Base-by-base conservation (phyloP, 2,797 vertebrate genomes). In the Macrochelys suwanniensis region DNA sequence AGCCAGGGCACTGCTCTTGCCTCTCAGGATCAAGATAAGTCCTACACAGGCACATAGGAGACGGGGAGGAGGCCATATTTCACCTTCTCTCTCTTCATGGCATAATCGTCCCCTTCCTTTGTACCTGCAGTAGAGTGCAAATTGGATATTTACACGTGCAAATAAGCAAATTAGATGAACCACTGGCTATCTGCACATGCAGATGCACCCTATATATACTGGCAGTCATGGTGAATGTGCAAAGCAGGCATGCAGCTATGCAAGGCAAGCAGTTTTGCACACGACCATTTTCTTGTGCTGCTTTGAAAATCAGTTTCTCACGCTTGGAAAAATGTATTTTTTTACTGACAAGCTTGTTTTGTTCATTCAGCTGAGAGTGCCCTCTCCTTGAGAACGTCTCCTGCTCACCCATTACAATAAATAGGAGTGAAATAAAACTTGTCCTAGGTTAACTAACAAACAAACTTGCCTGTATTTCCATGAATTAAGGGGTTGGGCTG, bases 21-120 rank as follows among this genome's bases (percentile, higher is more conserved):
- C n/a, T 71, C 65, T 21, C n/a, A n/a, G 4, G 25, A 42, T 59
- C 31, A 51, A 80, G 93, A 56, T 6, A 45, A 19, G 28, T 68
- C 25, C 54, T 57, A 19, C 11, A 23, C n/a, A 5, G 7, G 31
- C 26, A 7, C 7, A 28, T 28, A 57, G 84, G 82, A 21, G n/a
- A 71, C 10, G 19, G 13, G 4, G n/a, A 37, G 19, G 65, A 71
- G 19, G n/a, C n/a, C 33, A 42, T 11, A 25, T 8, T 81, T 87
- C 76, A 68, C 65, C n/a, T 37, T 37, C 11, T 37, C 28, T 71
- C 19, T 37, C n/a, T 37, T 16, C n/a, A 37, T 37, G n/a, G 9
- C 31, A 56, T 0, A 10, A 16, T 53, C 7, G 1, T 2, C 0
- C 1, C n/a, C 47, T 56, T 56, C 37, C 26, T 81, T 50, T 80